phyloP scores from a whole-genome alignment of 2,113 vertebrate genomes.

The Gulo gulo region DNA sequence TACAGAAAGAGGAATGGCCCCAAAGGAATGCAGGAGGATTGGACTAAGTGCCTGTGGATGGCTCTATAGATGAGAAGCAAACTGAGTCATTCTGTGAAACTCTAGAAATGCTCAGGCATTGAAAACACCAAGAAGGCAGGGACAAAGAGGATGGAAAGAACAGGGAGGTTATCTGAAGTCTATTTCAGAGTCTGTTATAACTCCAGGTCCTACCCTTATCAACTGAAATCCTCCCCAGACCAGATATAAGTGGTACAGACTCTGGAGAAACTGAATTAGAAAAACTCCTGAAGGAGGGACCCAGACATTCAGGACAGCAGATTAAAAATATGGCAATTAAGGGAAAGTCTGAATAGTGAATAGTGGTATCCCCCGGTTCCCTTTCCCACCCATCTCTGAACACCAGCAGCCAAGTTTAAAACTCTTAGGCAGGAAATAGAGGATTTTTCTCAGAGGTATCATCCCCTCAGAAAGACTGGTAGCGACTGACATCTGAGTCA shows the following conservation, averaged over 20 bases:
- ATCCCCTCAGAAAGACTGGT: not conserved
- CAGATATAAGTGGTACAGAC: not conserved
- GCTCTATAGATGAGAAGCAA: not conserved
- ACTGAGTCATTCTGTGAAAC: not conserved
- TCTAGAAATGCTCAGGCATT: not conserved
- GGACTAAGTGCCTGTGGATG: not conserved
- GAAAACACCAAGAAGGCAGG: not conserved
- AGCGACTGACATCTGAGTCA: not conserved
- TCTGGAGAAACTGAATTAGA: not conserved
- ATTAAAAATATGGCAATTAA: not conserved
- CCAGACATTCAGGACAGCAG: not conserved
- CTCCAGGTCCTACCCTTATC: not conserved
- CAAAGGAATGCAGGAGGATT: not conserved
- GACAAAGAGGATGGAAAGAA: not conserved
- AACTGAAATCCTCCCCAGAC: not conserved
- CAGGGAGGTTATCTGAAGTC: not conserved
- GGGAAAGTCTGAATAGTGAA: not conserved
- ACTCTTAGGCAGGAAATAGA: not conserved
- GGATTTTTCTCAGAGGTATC: not conserved
- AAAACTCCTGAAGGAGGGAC: not conserved
- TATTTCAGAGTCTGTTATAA: not conserved
- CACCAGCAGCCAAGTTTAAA: not conserved
- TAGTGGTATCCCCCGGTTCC: not conserved
- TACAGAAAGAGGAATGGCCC: not conserved
- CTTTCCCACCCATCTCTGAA: not conserved